Base-by-base conservation (phyloP, 2,888 invertebrate species). In the Venusia cambrica region DNA sequence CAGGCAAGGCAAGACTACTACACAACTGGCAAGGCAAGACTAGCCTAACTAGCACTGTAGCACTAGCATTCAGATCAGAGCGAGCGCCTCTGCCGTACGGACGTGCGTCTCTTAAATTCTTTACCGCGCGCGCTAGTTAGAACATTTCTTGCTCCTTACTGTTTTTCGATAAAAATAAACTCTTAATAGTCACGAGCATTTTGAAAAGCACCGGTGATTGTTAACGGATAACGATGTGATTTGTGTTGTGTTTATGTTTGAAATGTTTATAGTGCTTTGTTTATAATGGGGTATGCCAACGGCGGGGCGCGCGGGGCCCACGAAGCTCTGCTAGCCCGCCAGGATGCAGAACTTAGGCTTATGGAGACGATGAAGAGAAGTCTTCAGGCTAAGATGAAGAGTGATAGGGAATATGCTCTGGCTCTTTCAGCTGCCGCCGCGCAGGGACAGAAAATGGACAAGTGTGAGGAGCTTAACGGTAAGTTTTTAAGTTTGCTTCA, bases 301-400 rank as follows among this genome's bases (percentile, higher is more conserved):
- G 90, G 96, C 35, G 94, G 96, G 81, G 95, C 96, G 57, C 93
- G 94, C 65, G 91, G 92, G 53, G 95, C 97, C 62, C 97, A 97
- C 76, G 97, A 97, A 81, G 97, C 97, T 48, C 89, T 98, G 56
- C 89, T 97, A 55, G 91, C 92, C 42, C 91, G 97, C 33, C 97
- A 97, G 80, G 97, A 98, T 73, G 95, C 96, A 8, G 98, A 98
- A 83, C 89, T 98, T 38, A 91, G 96, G 51, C 92, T 98, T 25
- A 90, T 98, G 89, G 98, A 98, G 69, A 93, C 93, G 47, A 96
- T 98, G 92, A 93, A 94, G 64, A 88, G 96, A 45, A 96, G 96
- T 61, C 89, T 98, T 36, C 90, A 92, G 52, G 91, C 93, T 52
- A 95, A 97, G 84, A 93, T 97, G 71, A 96, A 97, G 79, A 94